These are phyloP conservation scores for Amblyraja radiata DNA, from an alignment of 2,797 vertebrate genomes.

Conservation along the genomic window DNA sequence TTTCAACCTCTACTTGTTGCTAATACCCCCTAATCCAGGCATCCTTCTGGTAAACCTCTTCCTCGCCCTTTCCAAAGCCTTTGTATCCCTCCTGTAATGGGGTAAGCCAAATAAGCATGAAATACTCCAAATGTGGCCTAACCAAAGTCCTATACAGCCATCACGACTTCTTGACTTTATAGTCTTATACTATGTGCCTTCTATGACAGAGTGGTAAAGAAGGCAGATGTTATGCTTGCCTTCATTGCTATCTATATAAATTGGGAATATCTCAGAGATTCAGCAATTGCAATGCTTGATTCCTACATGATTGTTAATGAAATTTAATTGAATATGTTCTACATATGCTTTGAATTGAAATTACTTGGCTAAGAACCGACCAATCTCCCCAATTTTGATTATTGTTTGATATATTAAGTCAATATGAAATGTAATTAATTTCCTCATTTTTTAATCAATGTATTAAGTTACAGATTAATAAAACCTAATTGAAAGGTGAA, in stretches of 20 bases:
- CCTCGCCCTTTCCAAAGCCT: too few species aligned
- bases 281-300: background rate
- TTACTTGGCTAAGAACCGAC: background rate
- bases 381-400: background rate
- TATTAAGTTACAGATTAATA: background rate
- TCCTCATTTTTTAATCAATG: background rate
- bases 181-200: too few species aligned
- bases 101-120: too few species aligned
- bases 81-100: too few species aligned
- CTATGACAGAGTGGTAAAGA: too few species aligned
- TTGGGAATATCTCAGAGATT: background rate
- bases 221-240: too few species aligned
- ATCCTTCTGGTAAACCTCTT: too few species aligned
- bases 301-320: background rate
- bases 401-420: background rate
- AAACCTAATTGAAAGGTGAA: background rate
- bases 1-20: too few species aligned
- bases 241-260: background rate
- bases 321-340: background rate
- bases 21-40: too few species aligned
- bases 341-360: background rate
- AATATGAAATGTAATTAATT: background rate
- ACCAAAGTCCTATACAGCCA: too few species aligned
- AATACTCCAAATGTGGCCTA: too few species aligned
- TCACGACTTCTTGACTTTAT: too few species aligned